A percentile compares a stretch with the other conserved stretches of the same genome.
Conservation (phyloP, 2,888 invertebrate genomes). For the Augiades crinisus region DNA sequence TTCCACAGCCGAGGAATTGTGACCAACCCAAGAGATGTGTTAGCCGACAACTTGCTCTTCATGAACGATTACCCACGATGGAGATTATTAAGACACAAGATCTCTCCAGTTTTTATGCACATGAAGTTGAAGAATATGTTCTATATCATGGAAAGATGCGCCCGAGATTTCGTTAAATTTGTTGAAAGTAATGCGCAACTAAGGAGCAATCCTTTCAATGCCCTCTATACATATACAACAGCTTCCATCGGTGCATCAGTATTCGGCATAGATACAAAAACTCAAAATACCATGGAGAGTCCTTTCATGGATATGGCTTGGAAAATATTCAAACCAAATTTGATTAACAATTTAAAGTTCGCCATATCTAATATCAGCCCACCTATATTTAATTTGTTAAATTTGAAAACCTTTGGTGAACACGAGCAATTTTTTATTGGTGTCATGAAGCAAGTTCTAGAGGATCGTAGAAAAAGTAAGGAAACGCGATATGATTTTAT, state of each 20-base stretch:
- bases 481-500: conserved; percentile 52
- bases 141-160: conserved; percentile 52
- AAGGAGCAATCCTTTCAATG: conserved; percentile 44
- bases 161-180: conserved; percentile 48
- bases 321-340: conserved; percentile 41
- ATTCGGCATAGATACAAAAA: conserved; percentile 62
- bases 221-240: conserved; percentile 51
- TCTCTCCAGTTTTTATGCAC: conserved; percentile 61
- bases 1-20: conserved; percentile 52
- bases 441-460: conserved; percentile 49
- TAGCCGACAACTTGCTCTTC: conserved; percentile 55
- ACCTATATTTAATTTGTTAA: conserved; percentile 41
- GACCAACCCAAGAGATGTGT: conserved; percentile 46
- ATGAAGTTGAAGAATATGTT: conserved; percentile 64
- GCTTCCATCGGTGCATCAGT: conserved; percentile 59
- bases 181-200: conserved; percentile 42
- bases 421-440: conserved; percentile 54
- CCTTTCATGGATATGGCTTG: conserved; percentile 54
- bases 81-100: conserved; percentile 60
- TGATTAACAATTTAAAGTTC: conserved; percentile 38
- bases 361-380: conserved; percentile 41
- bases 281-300: conserved; percentile 54
- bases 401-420: conserved; percentile 50
- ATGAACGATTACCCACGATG: conserved; percentile 53
- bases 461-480: conserved; percentile 39